A percentile compares a stretch with the other conserved stretches of the same genome.
Evolutionary conservation across 53 echinoderm and acorn worm species (phyloP).

Genomic region (Echinarachnius parma): DNA sequence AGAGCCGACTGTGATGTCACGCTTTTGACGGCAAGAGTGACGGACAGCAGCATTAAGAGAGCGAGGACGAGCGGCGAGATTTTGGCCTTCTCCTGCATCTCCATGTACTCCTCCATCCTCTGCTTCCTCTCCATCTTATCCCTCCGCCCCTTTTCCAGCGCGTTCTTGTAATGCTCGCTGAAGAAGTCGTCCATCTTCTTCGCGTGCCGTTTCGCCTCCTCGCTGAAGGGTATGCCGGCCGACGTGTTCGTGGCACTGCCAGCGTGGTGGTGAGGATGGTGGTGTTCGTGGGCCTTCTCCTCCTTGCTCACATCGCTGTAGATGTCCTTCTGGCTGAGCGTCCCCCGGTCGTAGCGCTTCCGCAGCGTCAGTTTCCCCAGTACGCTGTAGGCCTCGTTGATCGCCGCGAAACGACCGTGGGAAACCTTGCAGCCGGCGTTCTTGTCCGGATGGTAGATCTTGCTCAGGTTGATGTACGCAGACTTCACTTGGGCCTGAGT

Average conservation of each 20-base stretch:
- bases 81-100: slow-evolving; percentile 37
- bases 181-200: slow-evolving; percentile 89
- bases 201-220: slow-evolving; percentile 57
- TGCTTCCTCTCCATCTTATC: slow-evolving; percentile 46
- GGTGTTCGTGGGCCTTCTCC: slow-evolving; percentile 7
- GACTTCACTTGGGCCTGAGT: slow-evolving; percentile 89
- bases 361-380: slow-evolving; percentile 72
- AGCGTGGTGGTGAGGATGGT: too few relatives aligned
- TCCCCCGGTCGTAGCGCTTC: slow-evolving; percentile 82
- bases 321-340: slow-evolving; percentile 65
- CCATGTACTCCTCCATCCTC: slow-evolving; percentile 50
- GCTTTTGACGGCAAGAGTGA: slow-evolving; percentile 13
- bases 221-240: slow-evolving; percentile 45
- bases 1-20: too few relatives aligned
- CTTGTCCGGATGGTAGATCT: slow-evolving; percentile 78
- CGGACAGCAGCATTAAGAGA: slow-evolving; percentile 8
- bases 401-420: slow-evolving; percentile 66
- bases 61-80: slow-evolving; percentile 41
- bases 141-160: slow-evolving; percentile 55
- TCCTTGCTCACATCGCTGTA: slow-evolving; percentile 41
- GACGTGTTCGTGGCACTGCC: neutral
- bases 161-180: slow-evolving; percentile 62
- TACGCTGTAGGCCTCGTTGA: slow-evolving; percentile 93
- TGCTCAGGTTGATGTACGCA: slow-evolving; percentile 89
- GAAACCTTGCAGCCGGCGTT: slow-evolving; percentile 64